These are phyloP conservation scores for Cylindroiulus punctatus DNA, from an alignment of 2,888 invertebrate species.

Conservation along the genomic window DNA sequence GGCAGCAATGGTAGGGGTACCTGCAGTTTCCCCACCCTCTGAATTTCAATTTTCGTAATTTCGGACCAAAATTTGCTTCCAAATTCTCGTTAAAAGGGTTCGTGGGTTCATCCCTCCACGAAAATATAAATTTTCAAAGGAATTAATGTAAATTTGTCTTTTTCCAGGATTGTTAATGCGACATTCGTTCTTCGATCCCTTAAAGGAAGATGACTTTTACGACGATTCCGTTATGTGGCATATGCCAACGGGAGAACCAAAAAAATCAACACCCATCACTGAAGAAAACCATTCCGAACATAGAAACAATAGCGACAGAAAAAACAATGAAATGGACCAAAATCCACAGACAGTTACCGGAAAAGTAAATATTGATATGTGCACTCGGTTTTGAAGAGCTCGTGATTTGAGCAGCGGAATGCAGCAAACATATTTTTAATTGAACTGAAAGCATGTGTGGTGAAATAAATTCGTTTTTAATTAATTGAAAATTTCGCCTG, in stretches of 20 bases:
- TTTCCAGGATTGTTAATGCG: conserved; percentile 59
- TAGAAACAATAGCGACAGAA: not conserved
- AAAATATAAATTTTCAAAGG: no score
- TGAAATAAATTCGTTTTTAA: no score
- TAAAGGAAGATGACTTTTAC: conserved; percentile 61
- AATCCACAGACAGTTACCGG: not conserved
- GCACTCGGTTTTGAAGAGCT: conserved; percentile 4
- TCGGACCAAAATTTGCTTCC: no score
- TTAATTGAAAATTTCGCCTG: no score
- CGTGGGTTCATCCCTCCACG: no score
- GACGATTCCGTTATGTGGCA: conserved; percentile 63
- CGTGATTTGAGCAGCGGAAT: no score
- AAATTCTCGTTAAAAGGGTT: no score
- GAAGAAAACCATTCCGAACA: not conserved
- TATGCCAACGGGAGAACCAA: conserved; percentile 58
- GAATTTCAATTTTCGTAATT: no score
- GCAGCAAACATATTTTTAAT: no score
- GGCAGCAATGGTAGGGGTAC: no score
- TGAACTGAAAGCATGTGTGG: no score
- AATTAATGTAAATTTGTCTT: not conserved
- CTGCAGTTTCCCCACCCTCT: no score
- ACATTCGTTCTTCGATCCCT: conserved; percentile 62
- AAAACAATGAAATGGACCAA: not conserved
- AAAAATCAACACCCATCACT: not conserved
- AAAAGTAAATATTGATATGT: not conserved